phyloP scores from a whole-genome alignment of 1,140 invertebrate genomes.

The Alviniconcha marisindica region DNA sequence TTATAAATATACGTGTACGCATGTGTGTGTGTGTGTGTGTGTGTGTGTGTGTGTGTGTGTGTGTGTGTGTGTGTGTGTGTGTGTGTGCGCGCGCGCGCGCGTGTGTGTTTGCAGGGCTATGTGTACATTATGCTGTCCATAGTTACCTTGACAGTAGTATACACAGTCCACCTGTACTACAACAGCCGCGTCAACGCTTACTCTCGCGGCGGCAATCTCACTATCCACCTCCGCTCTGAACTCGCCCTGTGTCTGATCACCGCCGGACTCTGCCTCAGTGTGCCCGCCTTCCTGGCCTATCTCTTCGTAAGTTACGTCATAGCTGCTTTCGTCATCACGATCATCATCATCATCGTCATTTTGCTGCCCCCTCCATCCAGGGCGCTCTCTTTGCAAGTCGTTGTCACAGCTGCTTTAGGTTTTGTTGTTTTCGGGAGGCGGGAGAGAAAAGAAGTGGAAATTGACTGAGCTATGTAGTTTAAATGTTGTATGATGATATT shows the following conservation, averaged over 20 bases:
- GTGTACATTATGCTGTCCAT: not conserved
- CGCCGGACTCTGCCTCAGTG: not conserved
- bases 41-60: constrained; percentile 22
- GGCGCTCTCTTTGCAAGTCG: too few relatives aligned
- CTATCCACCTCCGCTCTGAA: not conserved
- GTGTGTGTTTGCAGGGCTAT: not conserved
- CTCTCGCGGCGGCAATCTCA: not conserved
- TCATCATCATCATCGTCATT: too few relatives aligned
- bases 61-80: constrained; percentile 22
- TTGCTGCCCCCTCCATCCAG: too few relatives aligned
- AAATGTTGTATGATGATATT: too few relatives aligned
- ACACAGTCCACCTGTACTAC: not conserved
- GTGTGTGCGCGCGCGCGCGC: not conserved
- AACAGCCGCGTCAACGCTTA: not conserved
- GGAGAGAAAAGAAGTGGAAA: too few relatives aligned
- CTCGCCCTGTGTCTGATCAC: not conserved
- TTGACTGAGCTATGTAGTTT: too few relatives aligned
- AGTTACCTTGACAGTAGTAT: not conserved
- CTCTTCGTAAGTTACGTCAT: not conserved
- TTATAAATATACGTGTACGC: not conserved
- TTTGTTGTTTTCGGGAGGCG: too few relatives aligned
- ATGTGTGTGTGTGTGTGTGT: not conserved
- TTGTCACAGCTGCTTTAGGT: too few relatives aligned
- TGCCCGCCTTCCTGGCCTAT: not conserved
- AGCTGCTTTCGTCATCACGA: too few relatives aligned